Conservation (phyloP, 2,113 vertebrate species). For the Poecilia latipinna region DNA sequence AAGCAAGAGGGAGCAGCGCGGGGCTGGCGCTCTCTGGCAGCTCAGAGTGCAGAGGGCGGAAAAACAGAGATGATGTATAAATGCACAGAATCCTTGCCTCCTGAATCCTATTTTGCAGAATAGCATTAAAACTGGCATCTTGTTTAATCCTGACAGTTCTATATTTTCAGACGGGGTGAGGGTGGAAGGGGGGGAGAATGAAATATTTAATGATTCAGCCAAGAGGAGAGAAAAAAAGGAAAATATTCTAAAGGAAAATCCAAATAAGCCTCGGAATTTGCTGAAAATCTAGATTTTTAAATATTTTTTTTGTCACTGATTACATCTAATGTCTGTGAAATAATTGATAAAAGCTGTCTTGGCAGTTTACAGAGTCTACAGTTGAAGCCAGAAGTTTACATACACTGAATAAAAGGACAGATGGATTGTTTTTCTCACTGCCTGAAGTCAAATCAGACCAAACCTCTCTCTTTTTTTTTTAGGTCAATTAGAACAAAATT, state of each 20-base stretch:
- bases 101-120: slow-evolving; percentile 64
- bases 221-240: slow-evolving; percentile 7
- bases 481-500: too few relatives aligned
- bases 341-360: neutral
- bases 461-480: too few relatives aligned
- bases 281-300: slow-evolving; percentile 33
- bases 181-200: slow-evolving; percentile 30
- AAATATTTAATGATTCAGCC: slow-evolving; percentile 31
- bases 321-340: neutral
- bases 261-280: slow-evolving; percentile 25
- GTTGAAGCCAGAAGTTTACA: too few relatives aligned
- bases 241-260: slow-evolving; percentile 9
- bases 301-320: neutral
- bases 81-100: slow-evolving; percentile 55
- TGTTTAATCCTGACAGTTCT: slow-evolving; percentile 58
- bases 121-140: slow-evolving; percentile 61
- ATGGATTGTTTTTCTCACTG: too few relatives aligned
- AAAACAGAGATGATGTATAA: slow-evolving; percentile 64
- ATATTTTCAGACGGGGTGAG: slow-evolving; percentile 3
- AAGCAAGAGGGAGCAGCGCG: slow-evolving; percentile 53
- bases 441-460: too few relatives aligned
- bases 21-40: slow-evolving; percentile 67
- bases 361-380: too few relatives aligned
- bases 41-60: slow-evolving; percentile 63
- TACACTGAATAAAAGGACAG: too few relatives aligned